phyloP scores from a whole-genome alignment of 2,113 vertebrate genomes.

The Cnemophilus loriae region DNA sequence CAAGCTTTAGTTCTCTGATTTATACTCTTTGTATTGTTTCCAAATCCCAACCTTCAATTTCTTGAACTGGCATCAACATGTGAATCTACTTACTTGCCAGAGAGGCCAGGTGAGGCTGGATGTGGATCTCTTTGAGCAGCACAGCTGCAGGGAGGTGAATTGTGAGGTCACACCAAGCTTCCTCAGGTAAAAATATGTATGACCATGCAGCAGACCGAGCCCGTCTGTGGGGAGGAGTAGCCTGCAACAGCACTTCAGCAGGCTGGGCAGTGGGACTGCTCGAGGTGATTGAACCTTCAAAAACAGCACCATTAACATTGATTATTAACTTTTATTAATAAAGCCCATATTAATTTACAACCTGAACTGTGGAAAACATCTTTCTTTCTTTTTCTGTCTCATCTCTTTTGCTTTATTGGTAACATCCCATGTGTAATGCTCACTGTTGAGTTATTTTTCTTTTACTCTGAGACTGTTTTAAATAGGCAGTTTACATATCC shows the following conservation, averaged over 20 bases:
- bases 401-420: background rate
- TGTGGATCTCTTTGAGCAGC: slow-evolving; percentile 96
- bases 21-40: background rate
- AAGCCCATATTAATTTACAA: background rate
- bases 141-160: slow-evolving; percentile 96
- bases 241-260: slow-evolving; percentile 94
- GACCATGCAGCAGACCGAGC: slow-evolving; percentile 98
- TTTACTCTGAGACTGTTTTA: background rate
- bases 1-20: background rate
- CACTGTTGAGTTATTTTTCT: background rate
- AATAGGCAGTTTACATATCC: background rate
- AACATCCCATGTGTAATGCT: background rate
- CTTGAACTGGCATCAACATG: background rate
- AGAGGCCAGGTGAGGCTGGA: slow-evolving; percentile 96
- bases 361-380: background rate
- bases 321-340: background rate
- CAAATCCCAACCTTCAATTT: background rate
- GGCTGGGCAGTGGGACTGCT: slow-evolving; percentile 98
- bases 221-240: slow-evolving; percentile 91
- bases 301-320: background rate
- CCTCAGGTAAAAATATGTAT: slow-evolving; percentile 95
- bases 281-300: slow-evolving; percentile 93
- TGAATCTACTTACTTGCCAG: slow-evolving; percentile 86
- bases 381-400: background rate
- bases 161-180: slow-evolving; percentile 98